Percentiles rank a stretch among this genome's conserved stretches.
These are phyloP conservation scores for Gadopsis marmoratus DNA, from an alignment of 2,797 vertebrate species.

Conservation along the genomic window DNA sequence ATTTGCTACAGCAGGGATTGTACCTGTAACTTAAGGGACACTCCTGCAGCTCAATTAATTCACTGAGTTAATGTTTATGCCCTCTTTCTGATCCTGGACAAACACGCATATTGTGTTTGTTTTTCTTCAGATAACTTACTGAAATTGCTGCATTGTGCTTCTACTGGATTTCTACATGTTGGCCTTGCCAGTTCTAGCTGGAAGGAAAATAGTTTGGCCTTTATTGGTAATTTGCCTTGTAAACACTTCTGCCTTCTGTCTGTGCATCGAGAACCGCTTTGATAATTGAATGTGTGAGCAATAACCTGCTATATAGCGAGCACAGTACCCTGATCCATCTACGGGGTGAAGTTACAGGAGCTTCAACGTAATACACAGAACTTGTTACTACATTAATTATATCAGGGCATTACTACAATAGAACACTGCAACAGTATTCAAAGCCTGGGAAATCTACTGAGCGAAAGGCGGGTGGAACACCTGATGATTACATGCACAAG, in stretches of 20 bases:
- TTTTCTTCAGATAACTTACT: conserved; percentile 30
- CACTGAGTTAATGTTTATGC: conserved; percentile 26
- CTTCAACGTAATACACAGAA: neutral
- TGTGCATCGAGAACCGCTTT: conserved; percentile 1
- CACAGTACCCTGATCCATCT: neutral
- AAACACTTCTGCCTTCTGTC: neutral
- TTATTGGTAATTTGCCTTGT: conserved; percentile 14
- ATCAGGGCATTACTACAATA: conserved; percentile 1
- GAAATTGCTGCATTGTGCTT: conserved; percentile 39
- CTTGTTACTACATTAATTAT: neutral
- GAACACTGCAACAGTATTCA: neutral
- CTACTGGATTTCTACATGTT: conserved; percentile 25
- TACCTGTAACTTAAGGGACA: conserved; percentile 25
- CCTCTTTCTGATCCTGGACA: conserved; percentile 39
- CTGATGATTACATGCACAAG: conserved; percentile 19
- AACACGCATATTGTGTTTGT: conserved; percentile 46
- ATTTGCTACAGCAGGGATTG: conserved; percentile 11
- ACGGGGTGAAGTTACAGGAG: neutral
- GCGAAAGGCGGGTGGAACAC: neutral
- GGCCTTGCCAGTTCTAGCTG: conserved; percentile 15
- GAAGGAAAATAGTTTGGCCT: conserved; percentile 16
- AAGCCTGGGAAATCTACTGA: neutral
- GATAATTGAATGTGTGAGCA: conserved; percentile 11
- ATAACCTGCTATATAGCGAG: neutral
- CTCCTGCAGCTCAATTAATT: conserved; percentile 37